Evolutionary conservation across 2,113 vertebrate species (phyloP).

Genomic region (Phasianus colchicus): DNA sequence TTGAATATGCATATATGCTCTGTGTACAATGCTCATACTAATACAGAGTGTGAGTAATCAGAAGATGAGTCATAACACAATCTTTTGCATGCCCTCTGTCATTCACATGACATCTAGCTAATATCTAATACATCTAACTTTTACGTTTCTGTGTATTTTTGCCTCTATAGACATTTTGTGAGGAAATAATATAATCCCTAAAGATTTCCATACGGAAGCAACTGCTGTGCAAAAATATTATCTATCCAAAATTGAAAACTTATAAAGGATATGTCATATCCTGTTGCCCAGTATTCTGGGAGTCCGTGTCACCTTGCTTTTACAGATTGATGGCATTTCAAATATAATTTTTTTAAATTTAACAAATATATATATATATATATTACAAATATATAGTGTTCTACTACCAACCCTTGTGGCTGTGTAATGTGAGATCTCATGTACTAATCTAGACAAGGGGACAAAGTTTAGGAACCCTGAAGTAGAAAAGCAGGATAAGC

Average conservation of each 20-base stretch:
- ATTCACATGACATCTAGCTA: not conserved
- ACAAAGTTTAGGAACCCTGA: not conserved
- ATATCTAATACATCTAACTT: not conserved
- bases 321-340: not conserved
- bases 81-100: not conserved
- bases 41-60: not conserved
- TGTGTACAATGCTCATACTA: not conserved
- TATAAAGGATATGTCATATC: not conserved
- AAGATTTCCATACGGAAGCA: not conserved
- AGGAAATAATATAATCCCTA: not conserved
- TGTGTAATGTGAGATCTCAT: not conserved
- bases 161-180: not conserved
- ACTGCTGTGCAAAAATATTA: not conserved
- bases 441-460: not conserved
- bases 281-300: not conserved
- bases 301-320: not conserved
- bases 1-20: not conserved
- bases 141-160: not conserved
- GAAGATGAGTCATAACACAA: not conserved
- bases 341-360: not conserved
- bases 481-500: not conserved
- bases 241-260: not conserved
- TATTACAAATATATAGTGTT: not conserved
- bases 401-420: not conserved
- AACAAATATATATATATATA: not conserved